phyloP scores from a whole-genome alignment of 2,888 invertebrate species.

The Apotomis betuletana region DNA sequence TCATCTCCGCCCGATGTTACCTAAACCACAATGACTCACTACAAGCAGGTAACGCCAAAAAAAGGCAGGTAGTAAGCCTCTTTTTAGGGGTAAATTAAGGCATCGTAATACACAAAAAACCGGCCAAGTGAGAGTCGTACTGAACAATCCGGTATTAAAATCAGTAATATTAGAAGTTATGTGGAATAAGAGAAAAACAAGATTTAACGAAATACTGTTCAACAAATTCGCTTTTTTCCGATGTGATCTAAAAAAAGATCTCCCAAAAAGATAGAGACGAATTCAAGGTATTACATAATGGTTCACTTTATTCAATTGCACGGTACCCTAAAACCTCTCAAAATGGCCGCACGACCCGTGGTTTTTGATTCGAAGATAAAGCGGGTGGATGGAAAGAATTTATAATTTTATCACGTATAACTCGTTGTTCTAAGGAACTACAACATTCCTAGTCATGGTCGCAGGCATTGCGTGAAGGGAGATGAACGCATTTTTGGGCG shows the following conservation, averaged over 20 bases:
- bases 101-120: conserved; percentile 34
- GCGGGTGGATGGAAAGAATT: conserved; percentile 11
- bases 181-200: not conserved
- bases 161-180: not conserved
- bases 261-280: not conserved
- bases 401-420: conserved; percentile 38
- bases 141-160: not conserved
- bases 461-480: conserved; percentile 5
- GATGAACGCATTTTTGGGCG: conserved; percentile 3
- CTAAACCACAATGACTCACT: conserved; percentile 48
- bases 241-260: not conserved
- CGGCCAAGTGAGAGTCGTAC: conserved; percentile 4
- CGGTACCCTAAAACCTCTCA: conserved; percentile 14
- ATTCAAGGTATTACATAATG: not conserved
- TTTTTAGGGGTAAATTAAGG: conserved; percentile 37
- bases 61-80: conserved; percentile 47
- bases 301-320: not conserved
- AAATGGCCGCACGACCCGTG: conserved; percentile 2
- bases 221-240: not conserved
- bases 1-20: conserved; percentile 36
- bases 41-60: conserved; percentile 45
- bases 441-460: conserved; percentile 7
- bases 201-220: not conserved
- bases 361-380: conserved; percentile 34
- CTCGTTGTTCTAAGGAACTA: conserved; percentile 12